phyloP scores from a whole-genome alignment of 2,888 invertebrate species.

The Scaptomyza cyrtandrae region DNA sequence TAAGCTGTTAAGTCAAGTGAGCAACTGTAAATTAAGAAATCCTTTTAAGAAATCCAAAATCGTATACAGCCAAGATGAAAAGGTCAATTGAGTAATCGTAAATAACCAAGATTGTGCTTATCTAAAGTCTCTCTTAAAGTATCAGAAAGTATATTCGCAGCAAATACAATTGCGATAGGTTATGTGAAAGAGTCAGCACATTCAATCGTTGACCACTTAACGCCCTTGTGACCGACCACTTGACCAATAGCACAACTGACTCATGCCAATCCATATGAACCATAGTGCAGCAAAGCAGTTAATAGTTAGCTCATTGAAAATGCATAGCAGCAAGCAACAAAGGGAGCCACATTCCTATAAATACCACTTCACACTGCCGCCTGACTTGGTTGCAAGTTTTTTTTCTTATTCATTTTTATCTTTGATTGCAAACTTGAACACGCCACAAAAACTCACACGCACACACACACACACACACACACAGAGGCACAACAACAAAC shows the following conservation, averaged over 20 bases:
- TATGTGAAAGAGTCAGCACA: slow-evolving; percentile 4
- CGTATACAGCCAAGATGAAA: neutral
- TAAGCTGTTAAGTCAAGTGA: no score
- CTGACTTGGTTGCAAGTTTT: slow-evolving; percentile 46
- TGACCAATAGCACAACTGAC: slow-evolving; percentile 34
- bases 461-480: slow-evolving; percentile 23
- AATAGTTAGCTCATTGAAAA: slow-evolving; percentile 61
- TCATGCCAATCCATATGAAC: slow-evolving; percentile 22
- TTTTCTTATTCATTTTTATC: slow-evolving; percentile 72
- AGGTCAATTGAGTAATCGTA: slow-evolving; percentile 1
- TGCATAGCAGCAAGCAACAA: slow-evolving; percentile 54
- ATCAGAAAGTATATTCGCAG: slow-evolving; percentile 1
- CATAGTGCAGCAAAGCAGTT: slow-evolving; percentile 16
- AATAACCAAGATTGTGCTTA: neutral
- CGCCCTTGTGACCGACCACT: slow-evolving; percentile 29
- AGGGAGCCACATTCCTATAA: slow-evolving; percentile 72
- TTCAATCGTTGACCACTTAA: slow-evolving; percentile 18
- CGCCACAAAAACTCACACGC: slow-evolving; percentile 27
- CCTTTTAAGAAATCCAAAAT: neutral
- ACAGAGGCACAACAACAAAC: slow-evolving; percentile 24
- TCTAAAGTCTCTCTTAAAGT: neutral
- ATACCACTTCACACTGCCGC: slow-evolving; percentile 74
- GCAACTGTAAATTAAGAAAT: neutral
- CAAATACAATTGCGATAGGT: slow-evolving; percentile 31
- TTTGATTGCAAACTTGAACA: slow-evolving; percentile 74